Percentiles rank a stretch among this genome's conserved stretches.
phyloP scores from a whole-genome alignment of 2,888 invertebrate genomes.

The Dasysyrphus albostriatus region DNA sequence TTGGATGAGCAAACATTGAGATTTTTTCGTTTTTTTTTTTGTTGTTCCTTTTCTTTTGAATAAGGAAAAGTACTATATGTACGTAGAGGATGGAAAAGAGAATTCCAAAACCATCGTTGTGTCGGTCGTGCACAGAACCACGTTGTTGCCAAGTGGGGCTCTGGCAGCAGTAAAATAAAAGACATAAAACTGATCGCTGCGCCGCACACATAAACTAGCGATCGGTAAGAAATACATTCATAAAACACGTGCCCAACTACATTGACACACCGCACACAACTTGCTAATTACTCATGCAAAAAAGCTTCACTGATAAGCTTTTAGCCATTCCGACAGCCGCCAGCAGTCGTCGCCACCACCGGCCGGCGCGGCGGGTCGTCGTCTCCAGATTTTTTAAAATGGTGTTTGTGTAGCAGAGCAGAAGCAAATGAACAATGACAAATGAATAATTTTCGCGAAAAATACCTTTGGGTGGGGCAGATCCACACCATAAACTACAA shows the following conservation, averaged over 20 bases:
- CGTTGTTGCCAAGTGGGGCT: conserved; percentile 74
- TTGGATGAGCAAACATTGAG: conserved; percentile 68
- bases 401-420: conserved; percentile 23
- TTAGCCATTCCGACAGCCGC: conserved; percentile 20
- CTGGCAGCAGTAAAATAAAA: conserved; percentile 58
- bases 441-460: conserved; percentile 75
- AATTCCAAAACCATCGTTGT: conserved; percentile 53
- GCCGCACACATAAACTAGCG: conserved; percentile 53
- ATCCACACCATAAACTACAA: conserved; percentile 58
- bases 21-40: conserved; percentile 32
- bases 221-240: conserved; percentile 75
- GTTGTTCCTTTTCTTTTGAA: conserved; percentile 19
- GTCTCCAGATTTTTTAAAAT: conserved; percentile 57
- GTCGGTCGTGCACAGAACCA: conserved; percentile 40
- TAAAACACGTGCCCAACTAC: conserved; percentile 83
- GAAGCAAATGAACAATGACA: conserved; percentile 75
- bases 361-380: conserved; percentile 51
- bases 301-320: conserved; percentile 67
- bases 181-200: conserved; percentile 60
- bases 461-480: conserved; percentile 76
- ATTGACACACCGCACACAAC: conserved; percentile 76
- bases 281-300: conserved; percentile 72
- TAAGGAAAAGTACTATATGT: conserved; percentile 16
- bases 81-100: conserved; percentile 52
- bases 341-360: neutral